Conservation (phyloP, 2,113 vertebrate species). For the Phycodurus eques region DNA sequence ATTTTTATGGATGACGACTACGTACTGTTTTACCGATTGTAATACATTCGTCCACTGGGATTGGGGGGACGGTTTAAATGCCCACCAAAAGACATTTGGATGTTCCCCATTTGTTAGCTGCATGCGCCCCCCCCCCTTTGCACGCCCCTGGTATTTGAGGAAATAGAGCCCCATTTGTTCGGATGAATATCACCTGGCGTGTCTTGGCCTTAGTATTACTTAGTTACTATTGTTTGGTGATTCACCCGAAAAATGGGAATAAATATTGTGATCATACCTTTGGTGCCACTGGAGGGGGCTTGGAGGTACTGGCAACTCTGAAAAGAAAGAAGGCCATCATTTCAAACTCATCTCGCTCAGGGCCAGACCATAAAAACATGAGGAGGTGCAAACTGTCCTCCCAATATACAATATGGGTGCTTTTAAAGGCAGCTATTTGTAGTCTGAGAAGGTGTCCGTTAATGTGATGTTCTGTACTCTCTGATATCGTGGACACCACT, state of each 20-base stretch:
- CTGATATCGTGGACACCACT: constrained; percentile 19
- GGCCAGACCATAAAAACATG: constrained; percentile 29
- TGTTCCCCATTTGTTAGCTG: too few relatives aligned
- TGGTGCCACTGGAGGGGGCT: constrained; percentile 77
- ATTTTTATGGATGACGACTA: too few relatives aligned
- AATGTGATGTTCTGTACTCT: constrained; percentile 37
- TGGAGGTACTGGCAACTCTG: constrained; percentile 77
- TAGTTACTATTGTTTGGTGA: not conserved
- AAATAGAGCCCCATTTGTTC: not conserved
- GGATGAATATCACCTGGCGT: not conserved
- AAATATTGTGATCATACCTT: constrained; percentile 73
- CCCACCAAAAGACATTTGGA: too few relatives aligned
- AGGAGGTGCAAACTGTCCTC: constrained; percentile 24
- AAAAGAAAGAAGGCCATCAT: constrained; percentile 24
- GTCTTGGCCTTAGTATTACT: not conserved
- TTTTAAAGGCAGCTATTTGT: constrained; percentile 34
- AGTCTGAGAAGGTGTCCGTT: constrained; percentile 30
- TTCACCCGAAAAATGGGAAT: not conserved
- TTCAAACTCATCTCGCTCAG: constrained; percentile 9
- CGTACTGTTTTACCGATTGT: too few relatives aligned
- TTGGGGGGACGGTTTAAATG: too few relatives aligned
- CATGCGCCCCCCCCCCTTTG: too few relatives aligned
- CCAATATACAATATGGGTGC: constrained; percentile 8
- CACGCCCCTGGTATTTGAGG: not conserved
- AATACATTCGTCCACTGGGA: too few relatives aligned